Evolutionary conservation across 1,140 invertebrate species (phyloP), one percentile per base, ranked within the genome.

Genomic region (Atta texana): DNA sequence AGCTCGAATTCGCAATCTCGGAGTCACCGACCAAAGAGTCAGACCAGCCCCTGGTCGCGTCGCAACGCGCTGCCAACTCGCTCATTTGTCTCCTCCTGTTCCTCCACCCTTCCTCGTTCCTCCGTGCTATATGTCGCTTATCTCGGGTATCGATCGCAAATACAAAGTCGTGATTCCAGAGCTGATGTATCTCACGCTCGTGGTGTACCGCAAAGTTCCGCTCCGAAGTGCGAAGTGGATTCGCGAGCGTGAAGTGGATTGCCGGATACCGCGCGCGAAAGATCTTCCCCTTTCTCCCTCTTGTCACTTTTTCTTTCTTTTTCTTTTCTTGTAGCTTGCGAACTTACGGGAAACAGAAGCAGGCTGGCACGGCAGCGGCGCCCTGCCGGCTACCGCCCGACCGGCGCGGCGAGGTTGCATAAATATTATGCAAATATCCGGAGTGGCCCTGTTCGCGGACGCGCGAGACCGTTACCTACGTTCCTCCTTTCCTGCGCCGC

Each of bases 341-440:
- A 84, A 84, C 39, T 75, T 49, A 39, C 69, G 39, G 44, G 24
- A 84, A 61, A 82, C 80, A 82, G 80, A 61, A 49, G 68, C 31
- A 31, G 31, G 5, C 5, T 31, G 31, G 28, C 28, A 31, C 3
- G 28, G 28, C 28, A 31, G 28, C 28, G 28, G 28, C 28, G 28
- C 28, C 28, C 28, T 31, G 28, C 28, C 28, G 28, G 28, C 28
- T 31, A 31, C 28, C 28, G 28, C 31, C 31, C 31, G 31, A 4
- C 31, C 68, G 49, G 69, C 53, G 51, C 55, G 55, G n/a, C 49
- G 71, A 28, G 68, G 85, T 89, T 77, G 88, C 86, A 90, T 91
- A 91, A 91, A 92, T 92, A 90, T 91, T 91, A 93, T 92, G 91
- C 85, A 92, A 92, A 93, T 92, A 87, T 80, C 72, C 63, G 31